These are phyloP conservation scores for Thymallus thymallus DNA, from an alignment of 2,113 vertebrate species.

Conservation along the genomic window DNA sequence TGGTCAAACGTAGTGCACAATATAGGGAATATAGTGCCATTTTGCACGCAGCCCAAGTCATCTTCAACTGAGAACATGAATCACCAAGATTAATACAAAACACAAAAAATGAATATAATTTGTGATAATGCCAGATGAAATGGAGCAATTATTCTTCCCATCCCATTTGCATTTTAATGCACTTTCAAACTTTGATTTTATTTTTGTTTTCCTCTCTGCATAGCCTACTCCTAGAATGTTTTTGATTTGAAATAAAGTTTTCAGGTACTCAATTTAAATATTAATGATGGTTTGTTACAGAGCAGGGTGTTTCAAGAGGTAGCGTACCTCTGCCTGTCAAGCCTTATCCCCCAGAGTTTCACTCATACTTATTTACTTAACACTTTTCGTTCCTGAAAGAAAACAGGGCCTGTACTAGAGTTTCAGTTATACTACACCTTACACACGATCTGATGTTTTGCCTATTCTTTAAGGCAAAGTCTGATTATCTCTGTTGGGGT, in stretches of 20 bases:
- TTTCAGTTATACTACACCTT: too few relatives aligned
- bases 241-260: conserved; percentile 32
- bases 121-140: conserved; percentile 3
- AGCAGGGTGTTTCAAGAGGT: neutral
- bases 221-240: conserved; percentile 6
- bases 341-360: too few relatives aligned
- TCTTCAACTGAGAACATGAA: conserved; percentile 11
- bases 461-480: neutral
- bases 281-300: too few relatives aligned
- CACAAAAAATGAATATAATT: conserved; percentile 12
- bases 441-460: neutral
- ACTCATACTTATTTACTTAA: too few relatives aligned
- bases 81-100: conserved; percentile 21
- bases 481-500: neutral
- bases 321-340: neutral
- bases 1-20: too few relatives aligned
- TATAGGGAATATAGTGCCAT: too few relatives aligned
- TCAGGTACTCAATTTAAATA: neutral
- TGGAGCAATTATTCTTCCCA: conserved; percentile 29
- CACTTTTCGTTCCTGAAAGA: too few relatives aligned
- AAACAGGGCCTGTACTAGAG: too few relatives aligned
- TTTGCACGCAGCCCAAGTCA: neutral
- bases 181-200: conserved; percentile 6
- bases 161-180: conserved; percentile 38
- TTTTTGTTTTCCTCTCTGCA: conserved; percentile 1